Evolutionary conservation across 2,888 invertebrate species (phyloP).

Genomic region (Sarcophaga rosellei): DNA sequence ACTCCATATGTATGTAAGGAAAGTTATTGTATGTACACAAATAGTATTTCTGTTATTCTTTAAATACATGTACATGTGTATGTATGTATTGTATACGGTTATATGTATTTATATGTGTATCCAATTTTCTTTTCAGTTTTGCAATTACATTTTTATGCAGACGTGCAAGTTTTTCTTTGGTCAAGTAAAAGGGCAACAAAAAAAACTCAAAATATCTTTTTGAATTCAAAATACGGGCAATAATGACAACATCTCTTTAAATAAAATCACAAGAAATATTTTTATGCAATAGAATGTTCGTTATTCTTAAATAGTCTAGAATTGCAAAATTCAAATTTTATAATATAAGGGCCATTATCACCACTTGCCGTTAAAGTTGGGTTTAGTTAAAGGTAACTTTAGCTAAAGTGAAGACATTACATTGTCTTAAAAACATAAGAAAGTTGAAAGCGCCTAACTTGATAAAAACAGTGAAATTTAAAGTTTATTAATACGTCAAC

Average conservation of each 20-base stretch:
- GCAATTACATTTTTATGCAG: constrained; percentile 65
- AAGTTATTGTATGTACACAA: background rate
- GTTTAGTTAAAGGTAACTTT: too few species aligned
- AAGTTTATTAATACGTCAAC: too few species aligned
- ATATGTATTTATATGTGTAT: constrained; percentile 1
- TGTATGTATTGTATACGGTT: background rate
- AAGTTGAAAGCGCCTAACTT: too few species aligned
- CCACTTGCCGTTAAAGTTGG: too few species aligned
- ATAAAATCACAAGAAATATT: background rate
- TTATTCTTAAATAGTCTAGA: too few species aligned
- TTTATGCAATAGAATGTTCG: too few species aligned
- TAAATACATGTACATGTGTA: background rate
- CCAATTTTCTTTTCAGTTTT: constrained; percentile 58
- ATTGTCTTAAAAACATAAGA: too few species aligned
- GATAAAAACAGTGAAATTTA: too few species aligned
- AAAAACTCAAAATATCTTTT: background rate
- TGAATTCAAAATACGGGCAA: constrained; percentile 21
- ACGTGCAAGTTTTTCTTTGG: constrained; percentile 55
- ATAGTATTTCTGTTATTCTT: too few species aligned
- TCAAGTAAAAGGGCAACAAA: constrained; percentile 24
- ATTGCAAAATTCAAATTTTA: too few species aligned
- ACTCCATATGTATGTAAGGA: background rate
- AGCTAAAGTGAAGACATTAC: too few species aligned
- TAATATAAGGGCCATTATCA: too few species aligned
- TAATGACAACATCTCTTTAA: constrained; percentile 35